phyloP scores from a whole-genome alignment of 2,888 invertebrate species.

The Idaea biselata region DNA sequence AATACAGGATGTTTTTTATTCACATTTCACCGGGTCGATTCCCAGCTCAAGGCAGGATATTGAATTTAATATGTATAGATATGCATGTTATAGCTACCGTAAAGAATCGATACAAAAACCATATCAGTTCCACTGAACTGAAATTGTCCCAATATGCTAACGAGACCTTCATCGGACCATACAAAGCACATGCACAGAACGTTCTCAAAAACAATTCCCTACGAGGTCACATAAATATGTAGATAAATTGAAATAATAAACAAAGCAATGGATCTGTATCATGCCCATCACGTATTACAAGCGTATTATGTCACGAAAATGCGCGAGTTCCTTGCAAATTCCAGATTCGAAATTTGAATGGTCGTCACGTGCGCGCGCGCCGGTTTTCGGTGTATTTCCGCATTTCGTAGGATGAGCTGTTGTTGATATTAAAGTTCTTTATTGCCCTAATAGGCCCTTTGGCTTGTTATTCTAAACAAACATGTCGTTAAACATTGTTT shows the following conservation, averaged over 20 bases:
- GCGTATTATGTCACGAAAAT: constrained; percentile 42
- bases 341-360: constrained; percentile 39
- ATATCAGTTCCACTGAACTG: background rate
- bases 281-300: constrained; percentile 41
- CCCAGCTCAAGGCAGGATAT: no score
- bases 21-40: no score
- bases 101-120: background rate
- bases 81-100: background rate
- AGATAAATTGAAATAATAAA: constrained; percentile 26
- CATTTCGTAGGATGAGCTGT: background rate
- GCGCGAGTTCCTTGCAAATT: constrained; percentile 32
- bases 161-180: background rate
- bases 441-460: background rate
- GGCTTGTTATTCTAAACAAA: background rate
- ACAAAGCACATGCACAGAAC: background rate
- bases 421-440: background rate
- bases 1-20: no score
- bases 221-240: constrained; percentile 19
- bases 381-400: background rate
- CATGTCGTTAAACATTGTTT: background rate
- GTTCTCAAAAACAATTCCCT: background rate
- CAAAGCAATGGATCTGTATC: constrained; percentile 40
- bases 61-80: background rate
- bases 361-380: constrained; percentile 30
- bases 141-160: background rate